Evolutionary conservation across 2,888 invertebrate genomes (phyloP).

Genomic region (Ferdinandea cuprea): DNA sequence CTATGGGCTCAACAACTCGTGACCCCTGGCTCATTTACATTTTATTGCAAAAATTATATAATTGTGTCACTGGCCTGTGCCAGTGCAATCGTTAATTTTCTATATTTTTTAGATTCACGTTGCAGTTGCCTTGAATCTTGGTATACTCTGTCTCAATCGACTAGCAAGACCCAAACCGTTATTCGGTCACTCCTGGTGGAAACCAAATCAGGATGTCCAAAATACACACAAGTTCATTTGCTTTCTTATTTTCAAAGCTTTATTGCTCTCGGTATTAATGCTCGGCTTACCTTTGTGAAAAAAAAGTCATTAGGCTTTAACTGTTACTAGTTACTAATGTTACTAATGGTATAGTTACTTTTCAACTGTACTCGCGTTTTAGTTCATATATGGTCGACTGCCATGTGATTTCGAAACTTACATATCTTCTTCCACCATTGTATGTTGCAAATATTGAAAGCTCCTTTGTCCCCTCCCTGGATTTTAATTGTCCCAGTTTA

Average conservation of each 20-base stretch:
- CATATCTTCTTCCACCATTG: conserved; percentile 11
- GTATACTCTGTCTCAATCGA: background rate
- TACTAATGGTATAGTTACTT: conserved; percentile 14
- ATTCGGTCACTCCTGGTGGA: conserved; percentile 21
- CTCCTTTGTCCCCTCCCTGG: too few species aligned
- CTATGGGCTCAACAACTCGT: background rate
- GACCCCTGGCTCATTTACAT: conserved; percentile 41
- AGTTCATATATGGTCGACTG: conserved; percentile 10
- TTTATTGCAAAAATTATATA: conserved; percentile 29
- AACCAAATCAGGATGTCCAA: conserved; percentile 13
- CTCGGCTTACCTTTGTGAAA: conserved; percentile 27
- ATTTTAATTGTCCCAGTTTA: conserved; percentile 17
- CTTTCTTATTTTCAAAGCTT: background rate
- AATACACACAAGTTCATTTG: conserved; percentile 7
- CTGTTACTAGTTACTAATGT: conserved; percentile 8
- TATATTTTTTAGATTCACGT: background rate
- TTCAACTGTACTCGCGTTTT: conserved; percentile 8
- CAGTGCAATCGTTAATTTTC: background rate
- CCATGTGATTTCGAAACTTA: conserved; percentile 21
- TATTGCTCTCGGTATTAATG: background rate
- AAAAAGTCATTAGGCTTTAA: conserved; percentile 17
- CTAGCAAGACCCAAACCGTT: background rate
- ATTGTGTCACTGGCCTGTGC: too few species aligned
- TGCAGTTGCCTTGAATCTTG: conserved; percentile 9
- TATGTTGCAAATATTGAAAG: accelerated